Percentiles rank a stretch among this genome's conserved stretches.
Evolutionary conservation across 92 coral and sea anemone genomes (phyloP).

Genomic region (Zoanthus sansibaricus): DNA sequence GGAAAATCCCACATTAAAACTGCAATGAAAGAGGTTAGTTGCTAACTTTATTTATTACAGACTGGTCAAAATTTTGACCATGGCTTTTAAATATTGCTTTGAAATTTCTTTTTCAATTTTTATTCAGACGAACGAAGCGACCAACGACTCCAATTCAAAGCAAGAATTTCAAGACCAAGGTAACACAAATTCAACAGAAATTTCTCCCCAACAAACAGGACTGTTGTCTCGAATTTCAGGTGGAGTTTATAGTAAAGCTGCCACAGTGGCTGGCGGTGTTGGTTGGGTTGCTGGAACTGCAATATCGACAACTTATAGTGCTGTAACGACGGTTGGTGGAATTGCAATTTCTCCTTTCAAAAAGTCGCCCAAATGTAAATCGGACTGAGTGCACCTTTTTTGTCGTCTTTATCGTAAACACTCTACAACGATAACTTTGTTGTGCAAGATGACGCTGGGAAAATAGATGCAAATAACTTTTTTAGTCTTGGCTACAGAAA

Average conservation of each 20-base stretch:
- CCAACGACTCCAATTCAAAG: slow-evolving; percentile 32
- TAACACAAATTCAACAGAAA: slow-evolving; percentile 24
- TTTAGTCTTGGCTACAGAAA: not conserved
- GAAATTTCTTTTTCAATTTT: not conserved
- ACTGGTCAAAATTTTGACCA: slow-evolving; percentile 12
- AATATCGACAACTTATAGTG: slow-evolving; percentile 85
- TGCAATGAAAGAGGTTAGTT: slow-evolving; percentile 76
- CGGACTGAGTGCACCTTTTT: slow-evolving; percentile 60
- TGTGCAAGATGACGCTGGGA: not conserved
- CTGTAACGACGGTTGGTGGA: slow-evolving; percentile 85
- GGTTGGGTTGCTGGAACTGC: slow-evolving; percentile 99
- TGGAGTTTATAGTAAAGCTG: slow-evolving; percentile 89
- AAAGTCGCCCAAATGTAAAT: slow-evolving; percentile 85
- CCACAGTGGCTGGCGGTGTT: slow-evolving; percentile 95
- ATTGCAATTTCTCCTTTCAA: slow-evolving; percentile 85
- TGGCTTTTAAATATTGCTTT: not conserved
- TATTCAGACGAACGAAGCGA: slow-evolving; percentile 38
- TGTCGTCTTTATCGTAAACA: not conserved
- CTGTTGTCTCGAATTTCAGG: slow-evolving; percentile 91
- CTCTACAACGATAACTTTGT: not conserved
- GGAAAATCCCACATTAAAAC: slow-evolving; percentile 45
- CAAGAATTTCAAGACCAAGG: slow-evolving; percentile 20
- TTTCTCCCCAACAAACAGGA: slow-evolving; percentile 68
- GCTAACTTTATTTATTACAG: slow-evolving; percentile 1
- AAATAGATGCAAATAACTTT: not conserved